These are phyloP conservation scores for Silurus asotus DNA, from an alignment of 2,113 vertebrate species.

Conservation along the genomic window DNA sequence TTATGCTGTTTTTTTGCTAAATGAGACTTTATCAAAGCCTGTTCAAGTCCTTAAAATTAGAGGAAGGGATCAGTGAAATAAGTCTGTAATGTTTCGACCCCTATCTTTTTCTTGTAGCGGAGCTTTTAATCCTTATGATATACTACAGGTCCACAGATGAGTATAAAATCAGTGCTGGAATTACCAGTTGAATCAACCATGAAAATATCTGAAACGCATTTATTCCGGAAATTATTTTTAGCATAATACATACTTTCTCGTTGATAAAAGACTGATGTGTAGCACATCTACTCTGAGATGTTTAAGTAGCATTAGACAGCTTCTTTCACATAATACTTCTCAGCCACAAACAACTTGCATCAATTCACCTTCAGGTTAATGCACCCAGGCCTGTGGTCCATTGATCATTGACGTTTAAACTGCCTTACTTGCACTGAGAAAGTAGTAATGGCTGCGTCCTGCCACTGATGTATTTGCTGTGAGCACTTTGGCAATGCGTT, in stretches of 20 bases:
- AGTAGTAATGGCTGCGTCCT: background rate
- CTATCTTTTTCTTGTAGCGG: background rate
- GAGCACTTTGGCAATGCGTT: conserved; percentile 16
- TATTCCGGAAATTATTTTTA: too few relatives aligned
- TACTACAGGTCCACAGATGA: background rate
- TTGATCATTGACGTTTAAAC: background rate
- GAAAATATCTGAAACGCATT: background rate
- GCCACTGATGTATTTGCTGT: conserved; percentile 32
- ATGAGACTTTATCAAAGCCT: background rate
- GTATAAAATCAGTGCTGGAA: background rate
- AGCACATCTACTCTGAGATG: background rate
- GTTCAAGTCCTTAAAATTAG: background rate
- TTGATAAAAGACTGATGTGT: background rate
- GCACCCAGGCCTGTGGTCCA: background rate
- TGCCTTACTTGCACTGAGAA: background rate
- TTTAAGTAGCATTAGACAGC: background rate
- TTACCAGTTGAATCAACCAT: background rate
- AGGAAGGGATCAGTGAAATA: background rate
- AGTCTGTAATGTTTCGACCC: background rate
- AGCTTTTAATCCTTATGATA: background rate
- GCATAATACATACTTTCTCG: background rate
- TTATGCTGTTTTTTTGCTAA: background rate
- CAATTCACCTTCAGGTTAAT: background rate
- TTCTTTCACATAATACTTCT: background rate
- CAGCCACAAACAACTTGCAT: background rate